Conservation (phyloP, 2,113 vertebrate genomes). For the Podarcis cretensis region DNA sequence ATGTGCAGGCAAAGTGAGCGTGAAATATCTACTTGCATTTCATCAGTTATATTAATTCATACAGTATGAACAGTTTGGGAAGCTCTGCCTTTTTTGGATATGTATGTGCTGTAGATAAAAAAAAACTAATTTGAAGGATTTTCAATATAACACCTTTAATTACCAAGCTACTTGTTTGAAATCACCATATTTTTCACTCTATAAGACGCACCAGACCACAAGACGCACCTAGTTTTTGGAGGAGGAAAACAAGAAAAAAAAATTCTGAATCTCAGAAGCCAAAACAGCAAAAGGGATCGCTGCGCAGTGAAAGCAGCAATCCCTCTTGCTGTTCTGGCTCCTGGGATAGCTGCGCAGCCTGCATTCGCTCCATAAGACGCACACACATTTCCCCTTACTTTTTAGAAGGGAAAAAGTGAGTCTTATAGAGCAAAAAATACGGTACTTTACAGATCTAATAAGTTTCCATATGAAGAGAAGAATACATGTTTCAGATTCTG, state of each 20-base stretch:
- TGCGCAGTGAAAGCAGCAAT: too few species aligned
- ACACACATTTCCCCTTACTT: too few species aligned
- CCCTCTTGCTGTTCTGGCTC: too few species aligned
- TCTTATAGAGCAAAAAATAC: too few species aligned
- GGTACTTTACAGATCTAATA: background rate
- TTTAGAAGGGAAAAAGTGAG: too few species aligned
- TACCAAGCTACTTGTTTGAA: background rate
- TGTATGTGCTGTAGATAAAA: background rate
- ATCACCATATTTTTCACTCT: background rate
- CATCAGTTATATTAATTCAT: fast-evolving
- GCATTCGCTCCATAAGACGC: too few species aligned
- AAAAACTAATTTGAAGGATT: background rate
- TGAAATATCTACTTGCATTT: background rate
- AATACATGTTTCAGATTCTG: background rate
- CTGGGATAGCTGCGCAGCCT: too few species aligned
- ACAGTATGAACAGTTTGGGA: background rate
- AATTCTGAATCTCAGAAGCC: too few species aligned
- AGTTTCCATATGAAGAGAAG: background rate
- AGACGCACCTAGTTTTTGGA: too few species aligned
- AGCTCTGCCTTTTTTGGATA: background rate
- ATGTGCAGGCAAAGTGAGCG: background rate
- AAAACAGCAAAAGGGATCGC: too few species aligned
- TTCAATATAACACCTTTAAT: background rate
- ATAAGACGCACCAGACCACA: too few species aligned
- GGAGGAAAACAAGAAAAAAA: too few species aligned